Evolutionary conservation across 2,888 invertebrate genomes (phyloP).

Genomic region (Nebria brevicollis): DNA sequence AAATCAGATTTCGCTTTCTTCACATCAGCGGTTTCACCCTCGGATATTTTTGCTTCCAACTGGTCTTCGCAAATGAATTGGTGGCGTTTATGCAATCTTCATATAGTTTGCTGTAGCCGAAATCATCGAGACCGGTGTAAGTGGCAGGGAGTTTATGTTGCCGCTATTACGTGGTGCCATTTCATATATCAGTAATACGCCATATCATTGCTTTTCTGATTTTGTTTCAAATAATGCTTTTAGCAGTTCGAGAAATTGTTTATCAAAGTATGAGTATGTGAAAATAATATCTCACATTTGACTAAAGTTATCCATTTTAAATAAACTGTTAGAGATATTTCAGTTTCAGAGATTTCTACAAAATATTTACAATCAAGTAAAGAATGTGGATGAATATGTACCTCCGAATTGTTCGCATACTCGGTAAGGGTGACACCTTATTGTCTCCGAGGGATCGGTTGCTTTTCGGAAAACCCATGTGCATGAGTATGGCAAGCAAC

Average conservation of each 20-base stretch:
- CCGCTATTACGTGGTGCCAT: slow-evolving; percentile 6
- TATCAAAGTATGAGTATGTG: slow-evolving; percentile 49
- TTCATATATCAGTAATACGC: slow-evolving; percentile 50
- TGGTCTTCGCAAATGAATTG: too few species aligned
- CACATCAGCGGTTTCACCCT: too few species aligned
- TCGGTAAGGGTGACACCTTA: not conserved
- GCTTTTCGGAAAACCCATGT: not conserved
- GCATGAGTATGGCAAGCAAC: not conserved
- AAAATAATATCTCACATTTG: not conserved
- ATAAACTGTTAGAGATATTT: not conserved
- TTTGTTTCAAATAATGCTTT: slow-evolving; percentile 46
- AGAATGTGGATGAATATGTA: not conserved
- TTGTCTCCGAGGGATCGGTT: not conserved
- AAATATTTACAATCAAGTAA: too few species aligned
- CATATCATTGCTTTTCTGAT: slow-evolving; percentile 47
- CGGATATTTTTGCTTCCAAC: too few species aligned
- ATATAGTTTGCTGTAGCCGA: slow-evolving; percentile 46
- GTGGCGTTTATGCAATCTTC: slow-evolving; percentile 1
- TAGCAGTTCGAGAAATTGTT: slow-evolving; percentile 49
- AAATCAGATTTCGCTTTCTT: too few species aligned
- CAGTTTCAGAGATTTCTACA: too few species aligned
- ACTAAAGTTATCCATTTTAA: not conserved
- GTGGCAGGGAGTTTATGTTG: not conserved
- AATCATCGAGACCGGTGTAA: slow-evolving; percentile 36
- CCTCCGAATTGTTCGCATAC: not conserved